These are phyloP conservation scores for Drosophila carrolli DNA, from an alignment of 1,140 invertebrate genomes.

Conservation along the genomic window DNA sequence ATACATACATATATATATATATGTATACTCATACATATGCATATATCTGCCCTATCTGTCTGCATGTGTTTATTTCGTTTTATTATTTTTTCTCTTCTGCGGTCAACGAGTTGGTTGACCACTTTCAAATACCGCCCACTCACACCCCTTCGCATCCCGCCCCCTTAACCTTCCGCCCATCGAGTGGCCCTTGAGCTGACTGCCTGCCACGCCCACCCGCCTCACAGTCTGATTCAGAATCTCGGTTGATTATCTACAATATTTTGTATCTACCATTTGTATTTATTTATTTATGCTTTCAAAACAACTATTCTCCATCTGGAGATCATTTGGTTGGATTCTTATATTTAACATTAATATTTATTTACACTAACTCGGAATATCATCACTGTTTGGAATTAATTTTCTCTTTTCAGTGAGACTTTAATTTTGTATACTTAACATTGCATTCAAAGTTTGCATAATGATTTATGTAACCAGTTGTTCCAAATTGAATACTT, in stretches of 20 bases:
- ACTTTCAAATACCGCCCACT: slow-evolving; percentile 76
- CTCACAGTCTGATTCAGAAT: slow-evolving; percentile 3
- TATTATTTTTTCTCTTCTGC: slow-evolving; percentile 81
- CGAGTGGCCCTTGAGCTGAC: slow-evolving; percentile 18
- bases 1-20: neutral
- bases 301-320: too few relatives aligned
- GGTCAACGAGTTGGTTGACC: slow-evolving; percentile 82
- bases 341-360: too few relatives aligned
- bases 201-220: slow-evolving; percentile 22
- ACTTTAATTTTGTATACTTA: too few relatives aligned
- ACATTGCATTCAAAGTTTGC: too few relatives aligned
- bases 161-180: neutral
- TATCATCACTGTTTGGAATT: too few relatives aligned
- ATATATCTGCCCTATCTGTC: slow-evolving; percentile 37
- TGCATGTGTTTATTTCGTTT: slow-evolving; percentile 78
- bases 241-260: slow-evolving; percentile 27
- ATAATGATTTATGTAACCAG: too few relatives aligned
- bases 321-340: too few relatives aligned
- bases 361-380: too few relatives aligned
- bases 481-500: too few relatives aligned
- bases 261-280: slow-evolving; percentile 11
- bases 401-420: too few relatives aligned
- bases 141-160: neutral
- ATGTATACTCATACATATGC: slow-evolving; percentile 8
- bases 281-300: neutral